These are phyloP conservation scores for Pitangus sulphuratus DNA, from an alignment of 2,797 vertebrate genomes.

Conservation along the genomic window DNA sequence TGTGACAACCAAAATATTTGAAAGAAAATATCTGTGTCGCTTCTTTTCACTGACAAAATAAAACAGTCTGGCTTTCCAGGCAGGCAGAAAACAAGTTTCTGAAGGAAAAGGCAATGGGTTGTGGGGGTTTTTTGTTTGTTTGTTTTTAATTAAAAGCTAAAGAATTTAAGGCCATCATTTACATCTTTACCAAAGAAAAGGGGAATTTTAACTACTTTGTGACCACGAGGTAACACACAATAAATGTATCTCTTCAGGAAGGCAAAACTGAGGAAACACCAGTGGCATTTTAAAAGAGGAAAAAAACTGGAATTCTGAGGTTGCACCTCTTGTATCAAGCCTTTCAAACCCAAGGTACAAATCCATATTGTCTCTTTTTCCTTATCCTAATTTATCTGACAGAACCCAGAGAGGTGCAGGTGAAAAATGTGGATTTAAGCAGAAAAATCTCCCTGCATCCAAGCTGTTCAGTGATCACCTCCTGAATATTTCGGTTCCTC, in stretches of 20 bases:
- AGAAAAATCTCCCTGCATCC: background rate
- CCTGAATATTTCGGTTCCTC: background rate
- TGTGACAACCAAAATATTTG: background rate
- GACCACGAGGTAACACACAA: background rate
- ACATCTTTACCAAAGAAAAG: background rate
- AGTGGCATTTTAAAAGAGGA: background rate
- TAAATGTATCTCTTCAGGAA: background rate
- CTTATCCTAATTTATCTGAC: background rate
- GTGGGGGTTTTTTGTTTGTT: too few species aligned
- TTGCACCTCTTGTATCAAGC: accelerated
- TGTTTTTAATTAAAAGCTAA: background rate
- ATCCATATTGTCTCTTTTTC: accelerated
- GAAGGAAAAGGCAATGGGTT: background rate
- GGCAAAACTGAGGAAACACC: background rate
- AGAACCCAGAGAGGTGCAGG: background rate
- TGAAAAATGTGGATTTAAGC: background rate
- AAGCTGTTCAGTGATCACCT: background rate
- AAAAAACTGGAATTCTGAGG: background rate
- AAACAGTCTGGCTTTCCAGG: background rate
- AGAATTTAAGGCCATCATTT: background rate
- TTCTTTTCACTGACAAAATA: background rate
- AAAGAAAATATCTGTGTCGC: background rate
- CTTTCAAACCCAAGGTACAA: background rate
- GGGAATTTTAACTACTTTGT: background rate
- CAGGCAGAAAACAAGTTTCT: background rate